Base-by-base conservation (phyloP, 2,888 invertebrate genomes). In the Gryllus longicercus region DNA sequence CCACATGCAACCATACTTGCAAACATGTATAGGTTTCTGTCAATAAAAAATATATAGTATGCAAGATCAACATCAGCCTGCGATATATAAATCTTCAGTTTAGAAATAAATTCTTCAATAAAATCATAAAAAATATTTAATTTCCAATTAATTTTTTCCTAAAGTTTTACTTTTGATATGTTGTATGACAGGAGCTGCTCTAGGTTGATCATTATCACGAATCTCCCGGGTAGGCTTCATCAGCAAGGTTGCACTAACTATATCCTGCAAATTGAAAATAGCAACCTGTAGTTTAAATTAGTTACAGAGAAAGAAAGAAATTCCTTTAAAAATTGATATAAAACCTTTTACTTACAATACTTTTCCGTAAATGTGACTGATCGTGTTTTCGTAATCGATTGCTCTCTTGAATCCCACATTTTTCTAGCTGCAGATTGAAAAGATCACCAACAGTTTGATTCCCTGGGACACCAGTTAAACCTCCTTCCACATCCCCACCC, bases 1-100 rank as follows among this genome's bases (percentile, higher is more conserved):
- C 94, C 81, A 95, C 88, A 85, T 90, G 88, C 76, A 94, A 85
- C 16, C 91, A 91, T 86, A 93, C 91, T 83, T 90, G 89, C 81
- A 92, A 88, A 84, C 88, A 87, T 81, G 88, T 87, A 76, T 87
- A 86, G 50, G 86, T 84, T 83, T 85, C 87, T 87, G 83, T 16
- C 83, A 84, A 78, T 80, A 80, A 81, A 80, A 75, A 18, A 18
- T n/a, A 79, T 12, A 23, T 14, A 12, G 76, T 2, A 75, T 38
- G 79, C 51, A 38, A 75, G n/a, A 79, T 81, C 50, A 77, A 77
- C 75, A 18, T 74, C 77, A 77, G 21, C 79, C 21, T 50, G 38
- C 38, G 8, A 38, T 1, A 38, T 8, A 38, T 38, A 38, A 5
- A 38, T 38, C 38, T 38, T 38, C 38, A 38, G 38, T 14, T 80